phyloP scores from a whole-genome alignment of 1,140 invertebrate genomes.

The Brachionus calyciflorus region DNA sequence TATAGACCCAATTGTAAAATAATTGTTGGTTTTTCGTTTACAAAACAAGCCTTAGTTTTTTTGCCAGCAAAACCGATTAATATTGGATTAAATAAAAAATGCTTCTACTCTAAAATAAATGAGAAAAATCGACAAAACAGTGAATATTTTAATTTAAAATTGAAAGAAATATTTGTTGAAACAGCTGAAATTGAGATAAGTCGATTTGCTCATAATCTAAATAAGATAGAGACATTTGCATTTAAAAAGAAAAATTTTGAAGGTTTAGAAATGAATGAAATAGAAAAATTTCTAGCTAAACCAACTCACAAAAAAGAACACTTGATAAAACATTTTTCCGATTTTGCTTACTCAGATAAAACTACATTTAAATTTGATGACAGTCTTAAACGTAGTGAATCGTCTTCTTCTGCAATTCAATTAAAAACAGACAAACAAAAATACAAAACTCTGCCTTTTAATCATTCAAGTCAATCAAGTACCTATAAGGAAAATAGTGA shows the following conservation, averaged over 20 bases:
- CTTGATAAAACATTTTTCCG: not conserved
- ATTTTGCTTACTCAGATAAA: not conserved
- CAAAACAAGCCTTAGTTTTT: not conserved
- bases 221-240: slow-evolving; percentile 35
- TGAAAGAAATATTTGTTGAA: slow-evolving; percentile 20
- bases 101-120: not conserved
- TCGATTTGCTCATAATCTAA: not conserved
- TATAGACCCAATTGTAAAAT: not conserved
- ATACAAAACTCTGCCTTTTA: not conserved
- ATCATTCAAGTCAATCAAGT: not conserved
- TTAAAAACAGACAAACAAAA: not conserved
- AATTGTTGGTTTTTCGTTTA: slow-evolving; percentile 19
- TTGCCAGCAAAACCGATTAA: not conserved
- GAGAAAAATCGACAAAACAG: not conserved
- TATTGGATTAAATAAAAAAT: slow-evolving; percentile 3
- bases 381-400: not conserved
- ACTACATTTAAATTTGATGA: not conserved
- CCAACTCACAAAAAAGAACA: not conserved
- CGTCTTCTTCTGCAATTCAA: not conserved
- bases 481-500: no score
- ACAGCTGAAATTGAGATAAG: not conserved
- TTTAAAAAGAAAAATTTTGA: slow-evolving; percentile 41
- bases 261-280: slow-evolving; percentile 29
- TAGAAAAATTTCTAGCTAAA: not conserved
- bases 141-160: not conserved